Percentiles rank a stretch among this genome's conserved stretches.
Evolutionary conservation across 2,888 invertebrate species (phyloP).

Genomic region (Lasioglossum morio): DNA sequence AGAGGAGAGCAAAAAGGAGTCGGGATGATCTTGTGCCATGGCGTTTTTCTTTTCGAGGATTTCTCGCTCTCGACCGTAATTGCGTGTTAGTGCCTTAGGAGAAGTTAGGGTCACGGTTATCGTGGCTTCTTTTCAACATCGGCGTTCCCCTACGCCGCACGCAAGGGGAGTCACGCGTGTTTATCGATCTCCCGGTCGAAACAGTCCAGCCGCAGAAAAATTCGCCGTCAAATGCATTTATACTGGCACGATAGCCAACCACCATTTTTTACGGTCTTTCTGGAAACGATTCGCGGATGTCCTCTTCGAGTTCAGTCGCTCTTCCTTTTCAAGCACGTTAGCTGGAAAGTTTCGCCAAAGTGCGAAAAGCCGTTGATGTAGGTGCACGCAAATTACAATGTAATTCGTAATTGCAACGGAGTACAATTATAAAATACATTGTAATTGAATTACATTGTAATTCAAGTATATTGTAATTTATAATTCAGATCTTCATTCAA

Average conservation of each 20-base stretch:
- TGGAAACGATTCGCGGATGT: neutral
- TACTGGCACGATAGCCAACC: neutral
- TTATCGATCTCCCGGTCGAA: constrained; percentile 23
- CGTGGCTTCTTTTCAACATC: constrained; percentile 21
- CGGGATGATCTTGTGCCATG: constrained; percentile 50
- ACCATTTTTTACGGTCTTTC: neutral
- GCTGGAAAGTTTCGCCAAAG: no score
- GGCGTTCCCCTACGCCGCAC: neutral
- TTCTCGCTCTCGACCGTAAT: constrained; percentile 59
- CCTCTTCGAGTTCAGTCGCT: no score
- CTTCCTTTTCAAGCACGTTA: no score
- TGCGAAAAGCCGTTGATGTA: no score
- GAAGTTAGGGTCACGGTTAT: constrained; percentile 13
- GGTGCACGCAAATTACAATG: no score
- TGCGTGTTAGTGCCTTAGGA: constrained; percentile 45
- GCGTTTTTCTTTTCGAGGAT: constrained; percentile 51
- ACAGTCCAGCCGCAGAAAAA: neutral
- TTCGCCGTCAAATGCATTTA: neutral
- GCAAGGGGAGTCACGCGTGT: constrained; percentile 6
- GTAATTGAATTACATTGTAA: no score
- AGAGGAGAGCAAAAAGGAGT: neutral
- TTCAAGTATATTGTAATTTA: no score
- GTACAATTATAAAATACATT: no score
- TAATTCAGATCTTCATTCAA: no score
- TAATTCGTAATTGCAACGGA: no score